Conservation (phyloP, 2,888 invertebrate genomes). For the Beris chalybata region DNA sequence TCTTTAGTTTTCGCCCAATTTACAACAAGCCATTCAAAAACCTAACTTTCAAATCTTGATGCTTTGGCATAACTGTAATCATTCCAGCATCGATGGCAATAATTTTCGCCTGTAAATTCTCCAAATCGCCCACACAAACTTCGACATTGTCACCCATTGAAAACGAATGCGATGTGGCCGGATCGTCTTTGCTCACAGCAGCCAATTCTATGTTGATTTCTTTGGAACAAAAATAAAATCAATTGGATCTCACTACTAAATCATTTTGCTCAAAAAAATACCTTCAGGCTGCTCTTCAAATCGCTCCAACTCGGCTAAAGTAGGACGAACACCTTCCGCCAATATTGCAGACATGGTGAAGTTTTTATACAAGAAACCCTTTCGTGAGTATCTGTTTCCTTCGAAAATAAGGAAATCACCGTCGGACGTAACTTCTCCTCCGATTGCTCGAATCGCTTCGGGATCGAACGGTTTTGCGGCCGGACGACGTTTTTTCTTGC, state of each 20-base stretch:
- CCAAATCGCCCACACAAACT: conserved; percentile 94
- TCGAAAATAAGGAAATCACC: conserved; percentile 97
- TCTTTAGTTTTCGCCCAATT: conserved; percentile 1
- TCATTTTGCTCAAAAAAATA: conserved; percentile 9
- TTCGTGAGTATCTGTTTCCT: conserved; percentile 91
- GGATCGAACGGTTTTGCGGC: conserved; percentile 93
- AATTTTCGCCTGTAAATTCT: conserved; percentile 94
- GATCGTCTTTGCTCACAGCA: conserved; percentile 73
- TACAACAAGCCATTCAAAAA: neutral
- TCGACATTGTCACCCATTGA: conserved; percentile 98
- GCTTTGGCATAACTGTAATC: conserved; percentile 97
- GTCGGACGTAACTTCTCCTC: conserved; percentile 94
- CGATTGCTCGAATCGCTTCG: conserved; percentile 86
- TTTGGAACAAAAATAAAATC: conserved; percentile 34
- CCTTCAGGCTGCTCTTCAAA: conserved; percentile 91
- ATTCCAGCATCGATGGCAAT: conserved; percentile 94
- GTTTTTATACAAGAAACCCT: conserved; percentile 94
- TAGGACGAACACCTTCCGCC: conserved; percentile 92
- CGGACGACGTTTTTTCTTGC: conserved; percentile 88
- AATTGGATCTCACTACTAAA: neutral
- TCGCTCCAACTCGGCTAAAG: conserved; percentile 90
- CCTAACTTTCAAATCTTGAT: conserved; percentile 81
- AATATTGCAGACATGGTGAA: conserved; percentile 95
- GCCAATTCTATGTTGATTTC: conserved; percentile 79
- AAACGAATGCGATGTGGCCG: conserved; percentile 78